Percentiles rank a stretch among this genome's conserved stretches.
Conservation (phyloP, 2,113 vertebrate species). For the Motacilla alba region DNA sequence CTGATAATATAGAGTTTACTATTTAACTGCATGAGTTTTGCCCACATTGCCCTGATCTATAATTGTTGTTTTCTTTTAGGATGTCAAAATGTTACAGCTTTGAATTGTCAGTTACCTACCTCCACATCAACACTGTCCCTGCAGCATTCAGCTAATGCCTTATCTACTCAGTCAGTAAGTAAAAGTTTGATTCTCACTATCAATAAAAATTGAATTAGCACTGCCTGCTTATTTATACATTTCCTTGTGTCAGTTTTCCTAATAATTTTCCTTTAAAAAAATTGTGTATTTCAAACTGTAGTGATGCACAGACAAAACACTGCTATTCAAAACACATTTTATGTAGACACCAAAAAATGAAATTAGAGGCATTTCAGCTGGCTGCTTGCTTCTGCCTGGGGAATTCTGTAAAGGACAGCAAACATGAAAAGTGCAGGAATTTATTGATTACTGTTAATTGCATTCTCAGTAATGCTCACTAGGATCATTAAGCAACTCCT, state of each 20-base stretch:
- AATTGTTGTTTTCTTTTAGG: constrained; percentile 33
- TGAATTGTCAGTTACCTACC: constrained; percentile 32
- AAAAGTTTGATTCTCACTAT: neutral
- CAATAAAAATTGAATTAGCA: neutral
- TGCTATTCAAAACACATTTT: neutral
- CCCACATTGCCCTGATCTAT: neutral
- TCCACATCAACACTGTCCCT: constrained; percentile 48
- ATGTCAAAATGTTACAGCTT: constrained; percentile 42
- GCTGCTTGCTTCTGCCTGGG: neutral
- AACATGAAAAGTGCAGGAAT: neutral
- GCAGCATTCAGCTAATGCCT: constrained; percentile 32
- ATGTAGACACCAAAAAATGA: neutral
- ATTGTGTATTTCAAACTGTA: neutral
- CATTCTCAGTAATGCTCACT: neutral
- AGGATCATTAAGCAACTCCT: neutral
- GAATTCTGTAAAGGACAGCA: neutral
- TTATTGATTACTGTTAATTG: neutral
- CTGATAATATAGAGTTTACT: neutral
- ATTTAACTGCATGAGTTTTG: neutral
- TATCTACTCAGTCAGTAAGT: constrained; percentile 69
- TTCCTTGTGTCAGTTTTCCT: neutral
- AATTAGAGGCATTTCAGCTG: neutral
- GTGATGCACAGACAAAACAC: neutral
- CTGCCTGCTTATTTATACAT: neutral
- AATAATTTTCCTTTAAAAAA: neutral